phyloP scores from a whole-genome alignment of 1,140 invertebrate species.

The Sitobion miscanthi region DNA sequence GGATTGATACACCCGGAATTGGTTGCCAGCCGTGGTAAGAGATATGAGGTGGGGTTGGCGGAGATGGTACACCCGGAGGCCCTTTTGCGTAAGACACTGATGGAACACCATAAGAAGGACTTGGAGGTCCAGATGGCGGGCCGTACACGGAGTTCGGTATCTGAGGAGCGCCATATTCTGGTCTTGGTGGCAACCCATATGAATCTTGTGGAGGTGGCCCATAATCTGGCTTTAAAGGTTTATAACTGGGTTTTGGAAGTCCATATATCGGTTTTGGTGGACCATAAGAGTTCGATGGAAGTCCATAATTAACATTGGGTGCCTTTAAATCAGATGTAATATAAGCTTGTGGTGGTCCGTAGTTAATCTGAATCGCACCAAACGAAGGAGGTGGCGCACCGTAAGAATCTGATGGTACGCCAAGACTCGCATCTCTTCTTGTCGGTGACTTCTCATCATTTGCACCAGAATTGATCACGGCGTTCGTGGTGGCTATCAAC shows the following conservation, averaged over 20 bases:
- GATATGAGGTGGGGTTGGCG: constrained; percentile 76
- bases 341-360: constrained; percentile 15
- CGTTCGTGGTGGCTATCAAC: not conserved
- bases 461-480: constrained; percentile 23
- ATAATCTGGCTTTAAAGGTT: constrained; percentile 52
- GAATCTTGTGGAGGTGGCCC: constrained; percentile 63
- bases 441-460: not conserved
- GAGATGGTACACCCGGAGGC: constrained; percentile 70
- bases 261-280: constrained; percentile 62
- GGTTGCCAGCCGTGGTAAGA: constrained; percentile 73
- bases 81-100: constrained; percentile 39
- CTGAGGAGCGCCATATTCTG: constrained; percentile 62
- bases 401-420: constrained; percentile 22
- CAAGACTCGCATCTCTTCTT: constrained; percentile 37
- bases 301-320: not conserved
- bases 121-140: constrained; percentile 62
- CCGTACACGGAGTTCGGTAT: constrained; percentile 63
- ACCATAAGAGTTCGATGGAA: constrained; percentile 63
- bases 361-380: not conserved
- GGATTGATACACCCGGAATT: constrained; percentile 62
- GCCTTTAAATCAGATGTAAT: not conserved
- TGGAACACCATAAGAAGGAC: constrained; percentile 45
- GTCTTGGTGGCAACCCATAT: constrained; percentile 60
- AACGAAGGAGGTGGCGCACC: constrained; percentile 15
- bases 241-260: constrained; percentile 60